Percentiles rank a stretch among this genome's conserved stretches.
These are phyloP conservation scores for Gastracanthus pulcherrimus DNA, from an alignment of 2,888 invertebrate species.

Conservation along the genomic window DNA sequence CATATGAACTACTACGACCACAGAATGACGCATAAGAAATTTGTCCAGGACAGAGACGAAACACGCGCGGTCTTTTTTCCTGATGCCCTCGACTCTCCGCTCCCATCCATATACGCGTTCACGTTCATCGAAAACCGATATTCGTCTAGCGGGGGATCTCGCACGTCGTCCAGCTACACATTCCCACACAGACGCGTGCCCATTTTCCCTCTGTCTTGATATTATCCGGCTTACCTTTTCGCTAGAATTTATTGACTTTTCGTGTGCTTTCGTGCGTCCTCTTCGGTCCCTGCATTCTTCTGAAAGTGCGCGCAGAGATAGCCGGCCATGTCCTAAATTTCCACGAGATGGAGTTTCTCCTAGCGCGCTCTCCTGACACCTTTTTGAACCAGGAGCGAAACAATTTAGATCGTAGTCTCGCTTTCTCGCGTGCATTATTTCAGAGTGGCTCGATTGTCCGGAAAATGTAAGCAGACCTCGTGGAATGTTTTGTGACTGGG, in stretches of 20 bases:
- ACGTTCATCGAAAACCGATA: conserved; percentile 39
- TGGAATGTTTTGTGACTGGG: neutral
- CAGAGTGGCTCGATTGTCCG: neutral
- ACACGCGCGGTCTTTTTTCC: neutral
- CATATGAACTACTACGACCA: neutral
- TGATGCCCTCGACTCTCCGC: neutral
- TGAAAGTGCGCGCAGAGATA: neutral
- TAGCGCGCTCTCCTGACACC: neutral
- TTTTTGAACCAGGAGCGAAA: neutral
- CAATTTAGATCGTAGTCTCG: neutral
- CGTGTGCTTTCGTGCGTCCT: neutral
- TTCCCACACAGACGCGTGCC: neutral
- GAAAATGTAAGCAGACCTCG: neutral
- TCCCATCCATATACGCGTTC: neutral
- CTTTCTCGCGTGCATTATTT: neutral
- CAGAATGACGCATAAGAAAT: no score
- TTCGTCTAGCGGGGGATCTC: neutral
- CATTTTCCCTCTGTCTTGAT: neutral
- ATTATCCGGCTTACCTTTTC: conserved; percentile 13
- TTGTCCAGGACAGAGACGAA: neutral
- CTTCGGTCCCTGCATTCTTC: neutral
- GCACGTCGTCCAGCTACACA: neutral
- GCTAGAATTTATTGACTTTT: conserved; percentile 31
- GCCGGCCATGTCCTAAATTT: neutral
- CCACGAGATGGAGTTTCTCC: neutral